Conservation (phyloP, 2,888 invertebrate species). For the Noctua fimbriata region DNA sequence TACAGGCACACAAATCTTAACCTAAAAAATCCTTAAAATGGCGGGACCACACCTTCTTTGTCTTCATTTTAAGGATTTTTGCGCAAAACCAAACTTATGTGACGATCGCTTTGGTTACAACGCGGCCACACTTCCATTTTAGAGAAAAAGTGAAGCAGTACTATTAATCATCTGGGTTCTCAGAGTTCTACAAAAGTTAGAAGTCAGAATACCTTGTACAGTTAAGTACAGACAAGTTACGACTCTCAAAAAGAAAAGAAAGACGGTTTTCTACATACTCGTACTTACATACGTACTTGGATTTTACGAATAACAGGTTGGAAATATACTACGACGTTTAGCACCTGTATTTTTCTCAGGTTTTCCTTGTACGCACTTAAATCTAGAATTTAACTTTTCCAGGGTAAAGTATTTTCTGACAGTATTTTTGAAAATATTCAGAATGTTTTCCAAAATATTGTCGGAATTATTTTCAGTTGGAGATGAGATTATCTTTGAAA, state of each 20-base stretch:
- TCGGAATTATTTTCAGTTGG: background rate
- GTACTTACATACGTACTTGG: background rate
- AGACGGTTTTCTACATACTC: background rate
- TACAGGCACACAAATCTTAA: background rate
- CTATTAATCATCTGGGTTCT: background rate
- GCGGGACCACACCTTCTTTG: background rate
- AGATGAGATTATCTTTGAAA: background rate
- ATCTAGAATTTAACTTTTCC: constrained; percentile 14
- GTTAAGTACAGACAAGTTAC: constrained; percentile 5
- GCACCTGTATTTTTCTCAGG: background rate
- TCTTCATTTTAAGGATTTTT: background rate
- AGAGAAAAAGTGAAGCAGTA: background rate
- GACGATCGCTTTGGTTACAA: background rate
- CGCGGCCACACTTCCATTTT: background rate
- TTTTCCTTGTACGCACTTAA: background rate
- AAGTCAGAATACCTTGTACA: constrained; percentile 9
- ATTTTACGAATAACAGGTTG: constrained; percentile 36
- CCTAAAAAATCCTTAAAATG: background rate
- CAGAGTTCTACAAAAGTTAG: background rate
- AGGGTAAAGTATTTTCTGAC: background rate
- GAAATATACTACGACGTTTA: constrained; percentile 7
- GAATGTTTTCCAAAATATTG: background rate
- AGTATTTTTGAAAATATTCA: constrained; percentile 3
- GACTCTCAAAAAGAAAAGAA: constrained; percentile 30
- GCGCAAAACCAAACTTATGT: background rate